Percentiles rank a stretch among this genome's conserved stretches.
phyloP scores from a whole-genome alignment of 2,797 vertebrate species.

The Peromyscus nudipes region DNA sequence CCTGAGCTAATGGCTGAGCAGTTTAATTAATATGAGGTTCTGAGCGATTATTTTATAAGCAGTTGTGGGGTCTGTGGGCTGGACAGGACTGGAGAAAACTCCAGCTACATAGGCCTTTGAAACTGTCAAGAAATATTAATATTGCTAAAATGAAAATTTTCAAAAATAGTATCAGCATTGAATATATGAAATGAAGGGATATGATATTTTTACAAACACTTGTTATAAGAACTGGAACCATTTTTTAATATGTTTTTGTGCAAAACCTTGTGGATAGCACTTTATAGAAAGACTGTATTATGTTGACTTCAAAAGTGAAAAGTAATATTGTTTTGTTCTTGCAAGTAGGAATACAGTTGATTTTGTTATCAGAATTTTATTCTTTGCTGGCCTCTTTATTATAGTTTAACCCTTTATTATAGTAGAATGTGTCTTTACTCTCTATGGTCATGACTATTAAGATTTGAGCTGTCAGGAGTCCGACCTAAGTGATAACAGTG shows the following conservation, averaged over 20 bases:
- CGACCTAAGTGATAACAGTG: not conserved
- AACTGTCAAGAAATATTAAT: not conserved
- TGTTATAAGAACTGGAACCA: conserved; percentile 2
- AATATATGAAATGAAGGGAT: not conserved
- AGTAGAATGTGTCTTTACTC: not conserved
- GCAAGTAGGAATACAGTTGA: not conserved
- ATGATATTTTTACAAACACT: not conserved
- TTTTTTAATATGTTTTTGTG: conserved; percentile 24
- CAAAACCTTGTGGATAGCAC: not conserved
- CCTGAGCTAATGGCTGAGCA: no score
- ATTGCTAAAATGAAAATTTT: not conserved
- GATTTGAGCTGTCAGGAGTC: not conserved
- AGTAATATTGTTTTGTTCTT: not conserved
- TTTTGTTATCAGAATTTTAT: not conserved
- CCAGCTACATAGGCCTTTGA: not conserved
- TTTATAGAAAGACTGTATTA: not conserved
- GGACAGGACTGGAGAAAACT: no score
- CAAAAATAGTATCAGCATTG: not conserved
- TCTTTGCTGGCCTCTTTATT: not conserved
- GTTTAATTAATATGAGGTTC: no score
- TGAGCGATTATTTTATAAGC: no score
- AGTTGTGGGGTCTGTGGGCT: no score
- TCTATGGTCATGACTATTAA: not conserved
- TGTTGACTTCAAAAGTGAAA: not conserved
- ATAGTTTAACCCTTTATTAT: not conserved